phyloP scores from a whole-genome alignment of 2,797 vertebrate species.

The Alectoris magna region DNA sequence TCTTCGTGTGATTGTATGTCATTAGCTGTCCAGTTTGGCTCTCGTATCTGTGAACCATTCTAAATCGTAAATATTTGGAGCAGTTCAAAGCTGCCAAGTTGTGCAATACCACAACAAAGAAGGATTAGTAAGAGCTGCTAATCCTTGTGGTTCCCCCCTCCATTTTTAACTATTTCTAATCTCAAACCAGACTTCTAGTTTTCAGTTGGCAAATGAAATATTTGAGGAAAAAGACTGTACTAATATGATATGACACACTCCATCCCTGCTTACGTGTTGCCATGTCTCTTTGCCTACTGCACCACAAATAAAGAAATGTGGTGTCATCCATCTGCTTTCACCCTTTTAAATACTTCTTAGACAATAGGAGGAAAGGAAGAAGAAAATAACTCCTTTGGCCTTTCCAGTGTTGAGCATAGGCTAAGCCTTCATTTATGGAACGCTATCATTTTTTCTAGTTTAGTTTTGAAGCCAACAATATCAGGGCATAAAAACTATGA shows the following conservation, averaged over 20 bases:
- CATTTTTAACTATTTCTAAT: not conserved
- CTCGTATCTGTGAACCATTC: rapidly evolving
- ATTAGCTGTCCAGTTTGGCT: not conserved
- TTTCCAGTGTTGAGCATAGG: not conserved
- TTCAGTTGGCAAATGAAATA: not conserved
- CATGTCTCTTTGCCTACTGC: not conserved
- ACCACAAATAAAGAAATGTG: not conserved
- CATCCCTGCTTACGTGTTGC: not conserved
- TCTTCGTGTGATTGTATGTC: not conserved
- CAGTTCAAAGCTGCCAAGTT: not conserved
- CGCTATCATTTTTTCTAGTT: not conserved
- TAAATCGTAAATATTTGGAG: not conserved
- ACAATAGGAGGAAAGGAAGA: not conserved
- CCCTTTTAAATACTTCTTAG: not conserved
- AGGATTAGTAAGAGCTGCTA: not conserved
- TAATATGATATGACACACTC: not conserved
- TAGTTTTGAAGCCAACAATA: not conserved
- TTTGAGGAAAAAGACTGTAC: rapidly evolving
- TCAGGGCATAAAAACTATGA: not conserved
- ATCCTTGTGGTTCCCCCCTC: not conserved
- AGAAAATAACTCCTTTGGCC: not conserved
- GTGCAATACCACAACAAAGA: not conserved
- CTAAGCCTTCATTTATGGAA: not conserved
- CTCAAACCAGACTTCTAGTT: not conserved
- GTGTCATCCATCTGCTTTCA: not conserved